Conservation (phyloP, 2,797 vertebrate genomes). For the Alcedo quadribrachys region DNA sequence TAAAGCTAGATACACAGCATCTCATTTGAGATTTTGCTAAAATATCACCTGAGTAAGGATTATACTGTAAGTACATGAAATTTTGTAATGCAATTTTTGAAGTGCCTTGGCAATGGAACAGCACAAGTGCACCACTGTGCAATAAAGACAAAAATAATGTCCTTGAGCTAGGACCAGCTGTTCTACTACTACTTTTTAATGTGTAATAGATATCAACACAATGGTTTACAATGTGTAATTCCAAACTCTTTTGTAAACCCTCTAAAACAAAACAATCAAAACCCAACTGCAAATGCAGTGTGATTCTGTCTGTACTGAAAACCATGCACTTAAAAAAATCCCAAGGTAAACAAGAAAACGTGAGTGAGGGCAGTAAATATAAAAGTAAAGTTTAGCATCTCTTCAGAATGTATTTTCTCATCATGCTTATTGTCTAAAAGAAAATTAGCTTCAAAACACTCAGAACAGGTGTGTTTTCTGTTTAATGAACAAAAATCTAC, state of each 20-base stretch:
- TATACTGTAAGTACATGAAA: not conserved
- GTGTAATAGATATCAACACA: not conserved
- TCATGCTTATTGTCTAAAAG: not conserved
- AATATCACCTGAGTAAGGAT: not conserved
- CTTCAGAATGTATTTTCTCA: not conserved
- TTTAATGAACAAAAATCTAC: conserved; percentile 50
- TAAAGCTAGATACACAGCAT: not conserved
- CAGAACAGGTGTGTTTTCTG: not conserved
- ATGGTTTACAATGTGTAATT: not conserved
- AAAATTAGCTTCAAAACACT: not conserved
- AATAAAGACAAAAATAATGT: not conserved
- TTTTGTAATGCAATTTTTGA: not conserved
- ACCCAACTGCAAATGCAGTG: not conserved
- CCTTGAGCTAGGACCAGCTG: not conserved
- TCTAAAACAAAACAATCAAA: not conserved
- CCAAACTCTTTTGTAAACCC: not conserved
- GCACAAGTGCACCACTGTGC: accelerated
- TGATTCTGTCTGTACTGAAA: not conserved
- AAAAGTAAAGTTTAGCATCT: not conserved
- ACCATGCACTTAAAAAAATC: not conserved
- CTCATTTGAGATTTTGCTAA: not conserved
- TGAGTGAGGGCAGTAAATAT: not conserved
- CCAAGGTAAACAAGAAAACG: not conserved
- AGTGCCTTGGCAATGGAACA: not conserved
- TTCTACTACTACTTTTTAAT: not conserved